These are phyloP conservation scores for Centropus bengalensis DNA, from an alignment of 2,113 vertebrate genomes.

Conservation along the genomic window DNA sequence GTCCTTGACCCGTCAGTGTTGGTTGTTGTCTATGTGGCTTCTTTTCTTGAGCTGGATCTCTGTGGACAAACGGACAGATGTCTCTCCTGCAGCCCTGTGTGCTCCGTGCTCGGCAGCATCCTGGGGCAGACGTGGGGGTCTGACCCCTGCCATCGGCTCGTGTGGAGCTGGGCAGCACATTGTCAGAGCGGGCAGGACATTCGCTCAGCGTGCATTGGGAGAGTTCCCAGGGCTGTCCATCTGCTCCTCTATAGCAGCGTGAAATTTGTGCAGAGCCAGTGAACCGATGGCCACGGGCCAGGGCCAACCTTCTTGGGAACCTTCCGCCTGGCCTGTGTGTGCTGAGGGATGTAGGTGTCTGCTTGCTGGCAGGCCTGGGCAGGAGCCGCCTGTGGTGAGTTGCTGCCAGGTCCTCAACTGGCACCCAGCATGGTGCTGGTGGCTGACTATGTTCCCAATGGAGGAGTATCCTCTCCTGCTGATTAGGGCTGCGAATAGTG, in stretches of 20 bases:
- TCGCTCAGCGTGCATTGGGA: not conserved
- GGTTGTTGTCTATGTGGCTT: not conserved
- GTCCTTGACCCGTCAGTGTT: accelerated
- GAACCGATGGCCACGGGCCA: not conserved
- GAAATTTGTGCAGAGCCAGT: not conserved
- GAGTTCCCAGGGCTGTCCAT: conserved; percentile 12
- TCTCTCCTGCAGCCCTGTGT: accelerated
- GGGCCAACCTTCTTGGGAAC: not conserved
- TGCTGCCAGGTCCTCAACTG: conserved; percentile 36
- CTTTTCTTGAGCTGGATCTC: not conserved
- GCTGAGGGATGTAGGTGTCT: not conserved
- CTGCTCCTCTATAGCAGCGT: not conserved
- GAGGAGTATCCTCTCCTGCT: not conserved
- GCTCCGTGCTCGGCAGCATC: not conserved
- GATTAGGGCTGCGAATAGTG: not conserved
- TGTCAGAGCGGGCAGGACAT: not conserved
- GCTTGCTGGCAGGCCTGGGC: not conserved
- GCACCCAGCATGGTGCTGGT: not conserved
- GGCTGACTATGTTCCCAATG: accelerated
- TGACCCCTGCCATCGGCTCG: accelerated
- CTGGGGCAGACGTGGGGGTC: accelerated
- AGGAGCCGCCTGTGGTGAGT: accelerated
- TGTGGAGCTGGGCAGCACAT: not conserved
- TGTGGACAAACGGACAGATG: accelerated
- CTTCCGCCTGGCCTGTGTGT: not conserved